These are phyloP conservation scores for Bombus ignitus DNA, from an alignment of 1,140 invertebrate species.

Conservation along the genomic window DNA sequence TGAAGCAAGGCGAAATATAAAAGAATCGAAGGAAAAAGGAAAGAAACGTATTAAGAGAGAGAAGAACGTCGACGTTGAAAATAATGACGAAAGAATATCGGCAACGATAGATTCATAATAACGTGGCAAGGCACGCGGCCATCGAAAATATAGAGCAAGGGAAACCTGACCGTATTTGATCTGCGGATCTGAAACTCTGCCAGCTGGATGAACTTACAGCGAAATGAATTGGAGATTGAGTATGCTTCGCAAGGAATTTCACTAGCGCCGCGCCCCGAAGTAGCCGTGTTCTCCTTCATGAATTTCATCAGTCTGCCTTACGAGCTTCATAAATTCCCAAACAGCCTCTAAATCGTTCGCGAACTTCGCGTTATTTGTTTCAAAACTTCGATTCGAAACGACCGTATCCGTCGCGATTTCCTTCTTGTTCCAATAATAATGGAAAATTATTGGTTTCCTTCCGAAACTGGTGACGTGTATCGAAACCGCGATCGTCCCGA, in stretches of 20 bases:
- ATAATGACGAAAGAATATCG: conserved; percentile 7
- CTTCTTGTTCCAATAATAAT: conserved; percentile 28
- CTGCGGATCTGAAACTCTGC: conserved; percentile 62
- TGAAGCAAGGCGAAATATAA: not conserved
- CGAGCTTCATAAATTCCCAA: conserved; percentile 50
- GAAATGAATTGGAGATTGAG: conserved; percentile 65
- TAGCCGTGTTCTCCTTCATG: conserved; percentile 29
- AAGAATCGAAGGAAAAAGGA: not conserved
- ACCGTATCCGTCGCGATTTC: conserved; percentile 13
- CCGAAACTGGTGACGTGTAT: not conserved
- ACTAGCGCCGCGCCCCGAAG: conserved; percentile 4
- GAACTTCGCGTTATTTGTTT: conserved; percentile 34
- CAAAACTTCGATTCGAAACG: conserved; percentile 20
- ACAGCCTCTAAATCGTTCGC: conserved; percentile 40
- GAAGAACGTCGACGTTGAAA: not conserved
- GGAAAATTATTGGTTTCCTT: conserved; percentile 6
- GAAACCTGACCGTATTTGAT: conserved; percentile 47
- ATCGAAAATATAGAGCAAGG: conserved; percentile 24
- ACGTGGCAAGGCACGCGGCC: not conserved
- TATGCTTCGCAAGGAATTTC: conserved; percentile 46
- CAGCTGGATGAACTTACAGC: conserved; percentile 59
- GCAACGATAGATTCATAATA: conserved; percentile 11
- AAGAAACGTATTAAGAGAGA: no score
- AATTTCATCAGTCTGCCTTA: conserved; percentile 52
- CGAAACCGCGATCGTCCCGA: not conserved